Percentiles rank a stretch among this genome's conserved stretches.
Evolutionary conservation across 2,797 vertebrate genomes (phyloP).

Genomic region (Gymnoscopelus microlampas): DNA sequence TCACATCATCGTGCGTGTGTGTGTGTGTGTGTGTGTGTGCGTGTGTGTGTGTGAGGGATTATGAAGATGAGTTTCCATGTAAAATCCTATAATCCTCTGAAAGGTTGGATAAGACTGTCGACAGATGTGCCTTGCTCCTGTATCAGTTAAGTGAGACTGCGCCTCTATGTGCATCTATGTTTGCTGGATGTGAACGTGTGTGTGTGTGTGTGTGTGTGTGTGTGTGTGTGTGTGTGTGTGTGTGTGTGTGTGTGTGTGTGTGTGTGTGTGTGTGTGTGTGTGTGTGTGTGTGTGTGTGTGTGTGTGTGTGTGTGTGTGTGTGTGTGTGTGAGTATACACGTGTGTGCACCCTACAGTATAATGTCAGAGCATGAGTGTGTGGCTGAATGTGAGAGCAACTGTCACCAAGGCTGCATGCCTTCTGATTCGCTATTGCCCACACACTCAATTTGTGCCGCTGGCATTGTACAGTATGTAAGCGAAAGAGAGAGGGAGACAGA

Average conservation of each 20-base stretch:
- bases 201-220: slow-evolving; percentile 18
- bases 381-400: slow-evolving; percentile 50
- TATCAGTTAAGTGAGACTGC: not conserved
- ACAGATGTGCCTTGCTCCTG: slow-evolving; percentile 46
- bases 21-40: not conserved
- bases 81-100: slow-evolving; percentile 45
- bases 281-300: slow-evolving; percentile 4
- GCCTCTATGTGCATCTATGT: not conserved
- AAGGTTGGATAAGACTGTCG: slow-evolving; percentile 43
- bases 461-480: slow-evolving; percentile 23
- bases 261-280: slow-evolving; percentile 11
- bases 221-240: slow-evolving; percentile 12
- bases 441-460: slow-evolving; percentile 54
- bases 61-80: slow-evolving; percentile 26
- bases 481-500: slow-evolving; percentile 12
- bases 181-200: not conserved
- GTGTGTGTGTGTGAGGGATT: slow-evolving; percentile 21
- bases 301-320: not conserved
- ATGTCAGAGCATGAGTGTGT: slow-evolving; percentile 32
- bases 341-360: slow-evolving; percentile 23
- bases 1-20: not conserved
- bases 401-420: slow-evolving; percentile 54
- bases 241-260: slow-evolving; percentile 4
- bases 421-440: slow-evolving; percentile 64
- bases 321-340: not conserved